Conservation (phyloP, 2,797 vertebrate genomes). For the Oophaga sylvatica region DNA sequence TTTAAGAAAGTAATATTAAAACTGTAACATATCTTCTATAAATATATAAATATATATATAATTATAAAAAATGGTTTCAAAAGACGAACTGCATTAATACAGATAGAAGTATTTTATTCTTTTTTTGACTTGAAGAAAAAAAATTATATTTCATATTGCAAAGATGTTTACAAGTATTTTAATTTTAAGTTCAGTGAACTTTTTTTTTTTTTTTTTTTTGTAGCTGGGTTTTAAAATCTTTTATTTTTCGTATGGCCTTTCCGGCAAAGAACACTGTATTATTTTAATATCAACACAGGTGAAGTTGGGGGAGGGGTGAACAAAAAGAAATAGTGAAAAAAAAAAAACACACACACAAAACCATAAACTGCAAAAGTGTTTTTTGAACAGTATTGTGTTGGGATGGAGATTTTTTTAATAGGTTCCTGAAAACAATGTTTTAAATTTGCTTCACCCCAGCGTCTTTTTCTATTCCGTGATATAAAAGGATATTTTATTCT, state of each 20-base stretch:
- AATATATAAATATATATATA: constrained; percentile 78
- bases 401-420: constrained; percentile 89
- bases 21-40: constrained; percentile 91
- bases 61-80: constrained; percentile 87
- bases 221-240: constrained; percentile 96
- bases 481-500: constrained; percentile 99
- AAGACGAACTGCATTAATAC: constrained; percentile 95
- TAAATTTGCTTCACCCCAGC: constrained; percentile 92
- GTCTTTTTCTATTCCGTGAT: constrained; percentile 99
- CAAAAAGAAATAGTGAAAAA: constrained; percentile 76
- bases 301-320: constrained; percentile 71
- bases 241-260: constrained; percentile 96
- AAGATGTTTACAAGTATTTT: constrained; percentile 99
- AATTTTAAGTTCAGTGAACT: constrained; percentile 99
- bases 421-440: constrained; percentile 89
- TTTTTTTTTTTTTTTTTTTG: constrained; percentile 75
- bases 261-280: constrained; percentile 98
- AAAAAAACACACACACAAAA: constrained; percentile 64
- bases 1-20: constrained; percentile 78
- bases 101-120: constrained; percentile 98
- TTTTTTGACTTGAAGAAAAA: constrained; percentile 98
- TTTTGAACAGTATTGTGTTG: constrained; percentile 96
- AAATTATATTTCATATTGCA: constrained; percentile 99
- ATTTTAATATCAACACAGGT: constrained; percentile 91
- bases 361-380: constrained; percentile 78